Base-by-base conservation (phyloP, 2,888 invertebrate genomes). In the Drosophila meridionalis region DNA sequence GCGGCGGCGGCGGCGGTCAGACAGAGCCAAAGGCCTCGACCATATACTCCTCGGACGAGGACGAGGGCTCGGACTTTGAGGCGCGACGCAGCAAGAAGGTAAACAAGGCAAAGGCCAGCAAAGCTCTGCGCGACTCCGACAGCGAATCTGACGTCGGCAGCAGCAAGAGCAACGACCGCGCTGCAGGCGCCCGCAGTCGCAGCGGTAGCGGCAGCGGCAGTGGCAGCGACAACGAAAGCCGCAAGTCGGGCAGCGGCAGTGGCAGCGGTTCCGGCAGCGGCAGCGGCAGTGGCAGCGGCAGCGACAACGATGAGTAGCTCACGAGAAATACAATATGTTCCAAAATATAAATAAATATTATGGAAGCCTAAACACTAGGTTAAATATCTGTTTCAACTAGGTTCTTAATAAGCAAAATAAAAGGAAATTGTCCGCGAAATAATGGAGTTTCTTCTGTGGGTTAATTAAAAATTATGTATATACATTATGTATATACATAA, bases 41-140 rank as follows among this genome's bases (percentile, higher is more conserved):
- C 0, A 98, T 98, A 90, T 98, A 98, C 93, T 98, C 98, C 0
- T 97, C 97, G 0, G 98, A 98, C 83, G 98, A 97, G 34, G 93
- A 93, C 69, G 93, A 93, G 73, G 97, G 96, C 1, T 97, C 97
- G 0, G 97, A 97, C 89, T 95, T 97, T 78, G 97, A 98, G 87
- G 95, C 95, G 0, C 94, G 95, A 1, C 95, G 96, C 66, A 95
- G 95, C 34, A 95, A 96, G 64, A 96, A 96, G 60, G 93, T 95
- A 36, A 96, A 96, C 90, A 96, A 97, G 88, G 95, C 96, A 3
- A 97, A 97, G 91, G 96, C 95, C 78, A 95, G 96, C 5, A 97
- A 97, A 91, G 96, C 96, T 0, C 94, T 97, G 38, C 96, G 96
- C 86, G 97, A 97, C 92, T 97, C 97, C 0, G 97, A 87, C 67